Evolutionary conservation across 2,113 vertebrate species (phyloP).

Genomic region (Xyrauchen texanus): DNA sequence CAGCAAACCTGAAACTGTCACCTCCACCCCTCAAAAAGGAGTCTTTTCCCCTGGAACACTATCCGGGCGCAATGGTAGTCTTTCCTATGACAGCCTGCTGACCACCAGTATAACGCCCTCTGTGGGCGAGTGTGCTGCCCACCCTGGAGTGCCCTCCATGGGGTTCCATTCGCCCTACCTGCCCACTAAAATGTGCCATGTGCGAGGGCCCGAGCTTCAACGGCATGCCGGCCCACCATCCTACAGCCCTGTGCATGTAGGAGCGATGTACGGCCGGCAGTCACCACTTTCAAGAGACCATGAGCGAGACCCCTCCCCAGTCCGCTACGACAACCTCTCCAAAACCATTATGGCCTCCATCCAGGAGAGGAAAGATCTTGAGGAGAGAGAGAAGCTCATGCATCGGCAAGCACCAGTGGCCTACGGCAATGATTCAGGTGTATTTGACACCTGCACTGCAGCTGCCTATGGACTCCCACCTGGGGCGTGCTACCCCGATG

Average conservation of each 20-base stretch:
- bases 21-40: constrained; percentile 83
- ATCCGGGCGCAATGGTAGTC: constrained; percentile 91
- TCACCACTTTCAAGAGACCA: constrained; percentile 66
- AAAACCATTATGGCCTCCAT: constrained; percentile 99
- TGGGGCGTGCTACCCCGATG: constrained; percentile 79
- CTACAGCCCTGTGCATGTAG: constrained; percentile 85
- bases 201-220: constrained; percentile 82
- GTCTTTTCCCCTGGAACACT: constrained; percentile 86
- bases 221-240: constrained; percentile 75
- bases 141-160: constrained; percentile 75
- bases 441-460: constrained; percentile 79
- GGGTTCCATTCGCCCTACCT: constrained; percentile 92
- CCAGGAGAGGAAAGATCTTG: constrained; percentile 94
- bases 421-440: constrained; percentile 87
- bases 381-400: constrained; percentile 90
- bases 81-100: constrained; percentile 96
- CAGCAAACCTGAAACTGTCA: constrained; percentile 78
- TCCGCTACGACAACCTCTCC: constrained; percentile 97
- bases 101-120: constrained; percentile 76
- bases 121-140: constrained; percentile 79
- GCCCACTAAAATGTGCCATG: constrained; percentile 88
- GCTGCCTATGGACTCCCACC: constrained; percentile 84
- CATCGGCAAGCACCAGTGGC: constrained; percentile 83
- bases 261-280: constrained; percentile 63
- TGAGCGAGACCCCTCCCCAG: constrained; percentile 85